A percentile compares a stretch with the other conserved stretches of the same genome.
phyloP scores from a whole-genome alignment of 2,797 vertebrate genomes.

The Argya squamiceps region DNA sequence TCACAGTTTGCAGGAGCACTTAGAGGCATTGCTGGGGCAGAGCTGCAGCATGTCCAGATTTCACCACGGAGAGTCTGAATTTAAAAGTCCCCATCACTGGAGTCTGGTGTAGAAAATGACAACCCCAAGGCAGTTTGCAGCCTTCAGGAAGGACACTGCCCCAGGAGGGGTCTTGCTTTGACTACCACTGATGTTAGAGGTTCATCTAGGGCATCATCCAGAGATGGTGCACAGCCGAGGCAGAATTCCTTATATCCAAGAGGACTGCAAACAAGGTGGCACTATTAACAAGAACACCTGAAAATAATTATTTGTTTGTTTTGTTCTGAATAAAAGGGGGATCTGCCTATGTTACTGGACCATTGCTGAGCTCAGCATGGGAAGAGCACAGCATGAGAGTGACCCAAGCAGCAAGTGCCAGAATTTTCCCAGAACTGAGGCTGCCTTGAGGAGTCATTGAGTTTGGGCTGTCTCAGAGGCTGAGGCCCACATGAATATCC shows the following conservation, averaged over 20 bases:
- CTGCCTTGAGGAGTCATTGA: neutral
- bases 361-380: neutral
- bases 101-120: neutral
- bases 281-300: neutral
- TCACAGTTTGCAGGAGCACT: neutral
- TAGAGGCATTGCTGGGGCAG: neutral
- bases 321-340: neutral
- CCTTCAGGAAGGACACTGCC: neutral
- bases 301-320: neutral
- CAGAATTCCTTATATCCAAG: neutral
- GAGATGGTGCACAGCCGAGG: neutral
- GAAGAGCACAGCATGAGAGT: neutral
- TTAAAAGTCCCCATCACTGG: neutral
- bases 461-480: neutral
- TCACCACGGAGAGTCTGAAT: neutral
- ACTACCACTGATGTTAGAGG: neutral
- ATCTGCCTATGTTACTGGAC: neutral
- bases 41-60: neutral
- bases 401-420: neutral
- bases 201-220: neutral
- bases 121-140: neutral
- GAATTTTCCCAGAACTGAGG: neutral
- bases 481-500: neutral
- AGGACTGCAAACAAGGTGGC: neutral
- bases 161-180: neutral